These are phyloP conservation scores for Cynaeus angustus DNA, from an alignment of 2,888 invertebrate genomes.

Conservation along the genomic window DNA sequence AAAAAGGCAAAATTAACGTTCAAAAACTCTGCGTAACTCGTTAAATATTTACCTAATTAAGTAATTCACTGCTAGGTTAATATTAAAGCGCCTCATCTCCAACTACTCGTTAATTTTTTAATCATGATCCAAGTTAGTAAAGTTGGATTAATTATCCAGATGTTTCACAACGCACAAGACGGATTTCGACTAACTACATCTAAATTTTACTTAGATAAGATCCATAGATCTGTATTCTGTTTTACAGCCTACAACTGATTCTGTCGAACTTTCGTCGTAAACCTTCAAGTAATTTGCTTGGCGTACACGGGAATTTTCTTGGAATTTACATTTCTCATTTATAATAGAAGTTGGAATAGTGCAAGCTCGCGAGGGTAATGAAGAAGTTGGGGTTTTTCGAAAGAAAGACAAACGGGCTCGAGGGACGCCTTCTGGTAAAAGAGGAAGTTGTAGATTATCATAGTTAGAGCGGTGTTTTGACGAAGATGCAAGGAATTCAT, in stretches of 20 bases:
- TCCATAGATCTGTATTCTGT: neutral
- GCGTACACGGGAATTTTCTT: slow-evolving; percentile 11
- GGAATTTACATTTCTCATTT: slow-evolving; percentile 31
- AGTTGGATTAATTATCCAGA: slow-evolving; percentile 13
- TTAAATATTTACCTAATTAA: slow-evolving; percentile 31
- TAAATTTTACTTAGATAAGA: neutral
- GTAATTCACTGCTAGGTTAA: slow-evolving; percentile 14
- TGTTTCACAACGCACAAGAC: neutral
- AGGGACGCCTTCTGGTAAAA: too few species aligned
- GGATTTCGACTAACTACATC: neutral
- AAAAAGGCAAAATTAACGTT: neutral
- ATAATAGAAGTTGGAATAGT: neutral
- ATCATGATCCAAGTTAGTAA: neutral
- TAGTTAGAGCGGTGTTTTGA: too few species aligned
- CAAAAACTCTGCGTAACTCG: slow-evolving; percentile 8
- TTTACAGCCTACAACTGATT: slow-evolving; percentile 13
- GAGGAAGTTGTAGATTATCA: too few species aligned
- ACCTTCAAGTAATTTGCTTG: slow-evolving; percentile 11
- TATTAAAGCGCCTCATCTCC: slow-evolving; percentile 3
- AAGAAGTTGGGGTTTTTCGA: slow-evolving; percentile 5
- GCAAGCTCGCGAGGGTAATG: slow-evolving; percentile 12
- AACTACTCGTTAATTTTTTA: slow-evolving; percentile 16
- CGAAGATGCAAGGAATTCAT: too few species aligned
- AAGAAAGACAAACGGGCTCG: too few species aligned
- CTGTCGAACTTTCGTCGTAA: slow-evolving; percentile 17